A percentile compares a stretch with the other conserved stretches of the same genome.
phyloP scores from a whole-genome alignment of 2,888 invertebrate species.

The Brachycybe producta region DNA sequence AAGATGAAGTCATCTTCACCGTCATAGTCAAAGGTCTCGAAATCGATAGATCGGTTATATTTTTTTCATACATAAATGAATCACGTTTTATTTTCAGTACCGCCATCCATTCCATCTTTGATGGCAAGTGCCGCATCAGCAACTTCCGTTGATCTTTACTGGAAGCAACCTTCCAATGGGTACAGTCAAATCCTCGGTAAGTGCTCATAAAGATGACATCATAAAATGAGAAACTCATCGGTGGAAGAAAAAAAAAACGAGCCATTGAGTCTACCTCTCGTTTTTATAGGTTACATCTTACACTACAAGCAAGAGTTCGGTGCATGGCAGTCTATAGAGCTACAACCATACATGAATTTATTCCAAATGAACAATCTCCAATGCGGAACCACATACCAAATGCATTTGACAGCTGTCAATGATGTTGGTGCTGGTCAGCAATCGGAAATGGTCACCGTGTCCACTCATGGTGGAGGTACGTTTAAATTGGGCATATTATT shows the following conservation, averaged over 20 bases:
- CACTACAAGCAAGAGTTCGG: conserved; percentile 14
- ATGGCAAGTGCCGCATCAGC: conserved; percentile 4
- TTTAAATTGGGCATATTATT: no score
- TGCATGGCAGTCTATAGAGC: conserved; percentile 6
- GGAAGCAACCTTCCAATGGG: conserved; percentile 4
- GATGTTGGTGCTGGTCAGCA: conserved; percentile 13
- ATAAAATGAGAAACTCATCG: no score
- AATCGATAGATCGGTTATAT: no score
- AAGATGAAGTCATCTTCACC: conserved; percentile 3
- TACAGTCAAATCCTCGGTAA: background rate
- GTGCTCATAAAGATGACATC: no score
- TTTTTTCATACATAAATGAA: no score
- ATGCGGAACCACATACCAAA: conserved; percentile 15
- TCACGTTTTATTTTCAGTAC: conserved; percentile 1
- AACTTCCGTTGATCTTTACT: conserved; percentile 1
- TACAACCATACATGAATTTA: conserved; percentile 13
- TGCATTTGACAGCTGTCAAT: conserved; percentile 9
- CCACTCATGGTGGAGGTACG: conserved; percentile 16
- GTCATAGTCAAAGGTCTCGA: conserved; percentile 9
- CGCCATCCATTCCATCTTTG: conserved; percentile 6
- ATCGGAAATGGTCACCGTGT: conserved; percentile 9
- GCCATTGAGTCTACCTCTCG: no score
- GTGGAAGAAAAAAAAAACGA: no score
- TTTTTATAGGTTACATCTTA: conserved; percentile 12
- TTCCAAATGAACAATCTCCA: conserved; percentile 2